Conservation (phyloP, 2,113 vertebrate species). For the Saccopteryx bilineata region DNA sequence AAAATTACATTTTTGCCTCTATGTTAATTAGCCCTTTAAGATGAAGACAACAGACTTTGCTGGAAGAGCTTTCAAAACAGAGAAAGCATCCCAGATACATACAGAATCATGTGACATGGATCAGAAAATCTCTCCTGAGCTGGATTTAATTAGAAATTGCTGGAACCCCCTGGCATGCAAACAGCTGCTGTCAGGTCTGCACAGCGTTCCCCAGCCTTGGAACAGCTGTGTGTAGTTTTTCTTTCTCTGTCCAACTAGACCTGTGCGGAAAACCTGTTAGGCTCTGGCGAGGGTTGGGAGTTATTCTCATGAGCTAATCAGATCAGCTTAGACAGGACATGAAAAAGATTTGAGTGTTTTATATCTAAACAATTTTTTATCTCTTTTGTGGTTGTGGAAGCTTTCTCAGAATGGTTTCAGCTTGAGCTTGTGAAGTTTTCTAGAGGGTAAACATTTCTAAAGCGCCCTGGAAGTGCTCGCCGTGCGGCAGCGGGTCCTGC, state of each 20-base stretch:
- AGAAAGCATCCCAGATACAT: slow-evolving; percentile 62
- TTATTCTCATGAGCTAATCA: slow-evolving; percentile 81
- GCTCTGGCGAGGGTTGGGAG: slow-evolving; percentile 72
- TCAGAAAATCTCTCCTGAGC: slow-evolving; percentile 71
- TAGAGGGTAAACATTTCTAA: slow-evolving; percentile 26
- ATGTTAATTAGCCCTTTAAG: slow-evolving; percentile 31
- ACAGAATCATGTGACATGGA: slow-evolving; percentile 62
- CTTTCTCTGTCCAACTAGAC: slow-evolving; percentile 79
- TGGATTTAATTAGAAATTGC: slow-evolving; percentile 83
- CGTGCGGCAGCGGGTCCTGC: background rate
- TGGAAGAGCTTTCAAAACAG: slow-evolving; percentile 26
- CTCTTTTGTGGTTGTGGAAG: slow-evolving; percentile 24
- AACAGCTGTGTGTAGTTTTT: slow-evolving; percentile 82
- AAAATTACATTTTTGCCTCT: slow-evolving; percentile 37
- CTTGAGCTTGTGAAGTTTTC: slow-evolving; percentile 20
- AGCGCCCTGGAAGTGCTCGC: background rate
- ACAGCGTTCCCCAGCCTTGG: slow-evolving; percentile 75
- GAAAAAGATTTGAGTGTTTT: slow-evolving; percentile 72
- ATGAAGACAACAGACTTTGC: slow-evolving; percentile 27
- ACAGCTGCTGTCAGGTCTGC: slow-evolving; percentile 78
- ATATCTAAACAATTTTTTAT: slow-evolving; percentile 65
- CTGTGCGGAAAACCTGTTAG: slow-evolving; percentile 80
- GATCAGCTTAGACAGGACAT: slow-evolving; percentile 74
- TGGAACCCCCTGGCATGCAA: slow-evolving; percentile 84
- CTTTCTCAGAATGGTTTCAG: slow-evolving; percentile 49